Evolutionary conservation across 2,888 invertebrate genomes (phyloP).

Genomic region (Schizotus pectinicornis): DNA sequence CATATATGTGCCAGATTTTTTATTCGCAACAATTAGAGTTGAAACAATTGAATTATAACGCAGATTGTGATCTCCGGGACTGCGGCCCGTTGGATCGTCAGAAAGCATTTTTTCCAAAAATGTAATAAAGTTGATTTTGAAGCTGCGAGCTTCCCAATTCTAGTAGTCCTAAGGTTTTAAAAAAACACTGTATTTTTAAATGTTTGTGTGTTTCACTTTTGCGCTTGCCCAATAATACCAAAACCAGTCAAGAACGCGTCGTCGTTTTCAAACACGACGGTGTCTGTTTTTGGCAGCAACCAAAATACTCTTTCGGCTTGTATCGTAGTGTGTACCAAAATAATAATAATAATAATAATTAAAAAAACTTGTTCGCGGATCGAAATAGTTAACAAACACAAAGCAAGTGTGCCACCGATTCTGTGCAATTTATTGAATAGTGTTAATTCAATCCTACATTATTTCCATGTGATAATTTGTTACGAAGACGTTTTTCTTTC

Average conservation of each 20-base stretch:
- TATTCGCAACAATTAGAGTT: constrained; percentile 58
- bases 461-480: constrained; percentile 50
- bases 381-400: constrained; percentile 17
- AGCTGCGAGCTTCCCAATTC: constrained; percentile 46
- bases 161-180: constrained; percentile 54
- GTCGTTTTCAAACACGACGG: neutral
- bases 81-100: constrained; percentile 36
- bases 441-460: constrained; percentile 25
- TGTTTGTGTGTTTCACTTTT: constrained; percentile 60
- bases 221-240: constrained; percentile 47
- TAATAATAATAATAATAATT: too few species aligned
- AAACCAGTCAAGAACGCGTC: neutral
- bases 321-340: constrained; percentile 19
- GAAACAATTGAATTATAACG: constrained; percentile 44
- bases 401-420: constrained; percentile 55
- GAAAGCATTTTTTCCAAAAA: constrained; percentile 42
- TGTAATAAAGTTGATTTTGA: constrained; percentile 40
- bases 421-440: constrained; percentile 52
- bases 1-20: constrained; percentile 71
- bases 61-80: constrained; percentile 43
- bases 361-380: too few species aligned
- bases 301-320: constrained; percentile 27
- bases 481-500: constrained; percentile 40
- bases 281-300: constrained; percentile 1
- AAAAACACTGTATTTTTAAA: constrained; percentile 58